These are phyloP conservation scores for Oreochromis tanganicae DNA, from an alignment of 2,113 vertebrate genomes.

Conservation along the genomic window DNA sequence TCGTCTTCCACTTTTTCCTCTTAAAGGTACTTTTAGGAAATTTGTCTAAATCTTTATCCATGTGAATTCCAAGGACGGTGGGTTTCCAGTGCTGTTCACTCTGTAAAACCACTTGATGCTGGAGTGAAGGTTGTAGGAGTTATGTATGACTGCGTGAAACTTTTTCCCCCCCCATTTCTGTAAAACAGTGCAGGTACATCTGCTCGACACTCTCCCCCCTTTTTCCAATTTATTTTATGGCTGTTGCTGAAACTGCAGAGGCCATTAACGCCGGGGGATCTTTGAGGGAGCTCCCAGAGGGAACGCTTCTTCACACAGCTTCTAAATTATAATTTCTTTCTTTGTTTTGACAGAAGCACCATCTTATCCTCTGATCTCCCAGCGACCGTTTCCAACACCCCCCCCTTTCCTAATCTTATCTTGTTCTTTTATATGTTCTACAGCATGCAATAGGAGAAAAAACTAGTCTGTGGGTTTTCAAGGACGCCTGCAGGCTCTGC, in stretches of 20 bases:
- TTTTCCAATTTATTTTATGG: slow-evolving; percentile 58
- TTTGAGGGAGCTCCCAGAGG: slow-evolving; percentile 31
- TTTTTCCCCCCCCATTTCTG: not conserved
- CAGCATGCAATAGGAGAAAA: slow-evolving; percentile 1
- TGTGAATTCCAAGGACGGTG: not conserved
- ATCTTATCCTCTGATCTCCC: slow-evolving; percentile 40
- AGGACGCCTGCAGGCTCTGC: slow-evolving; percentile 34
- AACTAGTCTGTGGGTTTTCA: slow-evolving; percentile 32
- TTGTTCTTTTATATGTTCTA: slow-evolving; percentile 29
- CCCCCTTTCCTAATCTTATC: slow-evolving; percentile 34
- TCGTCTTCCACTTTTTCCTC: not conserved
- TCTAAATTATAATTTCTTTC: slow-evolving; percentile 22
- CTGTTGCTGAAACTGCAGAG: slow-evolving; percentile 38
- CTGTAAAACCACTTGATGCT: not conserved
- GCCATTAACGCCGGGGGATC: slow-evolving; percentile 38
- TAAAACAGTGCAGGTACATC: not conserved
- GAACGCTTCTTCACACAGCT: not conserved
- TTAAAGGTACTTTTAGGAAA: not conserved
- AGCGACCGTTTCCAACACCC: not conserved
- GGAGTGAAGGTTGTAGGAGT: not conserved
- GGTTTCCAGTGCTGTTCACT: not conserved
- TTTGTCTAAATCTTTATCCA: not conserved
- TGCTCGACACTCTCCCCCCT: not conserved
- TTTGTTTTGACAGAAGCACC: slow-evolving; percentile 7
- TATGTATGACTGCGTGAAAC: not conserved